A percentile compares a stretch with the other conserved stretches of the same genome.
These are phyloP conservation scores for Lepidocyrtinus sp. DNA, from an alignment of 2,888 invertebrate species.

Conservation along the genomic window DNA sequence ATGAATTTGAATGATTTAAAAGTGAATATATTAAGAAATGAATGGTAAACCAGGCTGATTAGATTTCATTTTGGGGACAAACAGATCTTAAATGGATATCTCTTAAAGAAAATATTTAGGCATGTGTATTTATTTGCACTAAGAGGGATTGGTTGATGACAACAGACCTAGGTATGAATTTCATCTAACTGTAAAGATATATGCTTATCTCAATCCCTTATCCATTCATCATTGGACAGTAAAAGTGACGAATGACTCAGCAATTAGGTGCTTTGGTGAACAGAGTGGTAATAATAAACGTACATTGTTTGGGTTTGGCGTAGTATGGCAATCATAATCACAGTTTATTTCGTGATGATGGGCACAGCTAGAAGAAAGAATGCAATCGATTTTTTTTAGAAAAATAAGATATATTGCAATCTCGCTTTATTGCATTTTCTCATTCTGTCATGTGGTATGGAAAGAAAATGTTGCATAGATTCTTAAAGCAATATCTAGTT, in stretches of 20 bases:
- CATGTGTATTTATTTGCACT: too few species aligned
- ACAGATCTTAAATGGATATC: not conserved
- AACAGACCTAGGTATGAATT: too few species aligned
- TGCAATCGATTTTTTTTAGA: constrained; percentile 1
- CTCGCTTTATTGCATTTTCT: not conserved
- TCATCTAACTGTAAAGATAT: too few species aligned
- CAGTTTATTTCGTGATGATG: constrained; percentile 1
- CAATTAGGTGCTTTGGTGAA: constrained; percentile 1
- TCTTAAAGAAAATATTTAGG: not conserved
- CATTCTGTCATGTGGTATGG: not conserved
- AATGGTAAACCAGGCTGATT: not conserved
- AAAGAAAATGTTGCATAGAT: too few species aligned
- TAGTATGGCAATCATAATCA: constrained; percentile 5
- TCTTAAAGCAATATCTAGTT: too few species aligned
- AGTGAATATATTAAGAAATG: not conserved
- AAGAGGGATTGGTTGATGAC: too few species aligned
- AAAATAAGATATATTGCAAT: constrained; percentile 22
- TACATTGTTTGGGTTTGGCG: constrained; percentile 12
- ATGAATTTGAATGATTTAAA: constrained; percentile 10
- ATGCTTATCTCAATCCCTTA: too few species aligned
- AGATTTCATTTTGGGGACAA: not conserved
- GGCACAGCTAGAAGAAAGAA: not conserved
- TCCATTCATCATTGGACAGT: not conserved
- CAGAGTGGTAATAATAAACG: not conserved
- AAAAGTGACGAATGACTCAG: constrained; percentile 16